These are phyloP conservation scores for Natrix natrix DNA, from an alignment of 2,797 vertebrate genomes.

Conservation along the genomic window DNA sequence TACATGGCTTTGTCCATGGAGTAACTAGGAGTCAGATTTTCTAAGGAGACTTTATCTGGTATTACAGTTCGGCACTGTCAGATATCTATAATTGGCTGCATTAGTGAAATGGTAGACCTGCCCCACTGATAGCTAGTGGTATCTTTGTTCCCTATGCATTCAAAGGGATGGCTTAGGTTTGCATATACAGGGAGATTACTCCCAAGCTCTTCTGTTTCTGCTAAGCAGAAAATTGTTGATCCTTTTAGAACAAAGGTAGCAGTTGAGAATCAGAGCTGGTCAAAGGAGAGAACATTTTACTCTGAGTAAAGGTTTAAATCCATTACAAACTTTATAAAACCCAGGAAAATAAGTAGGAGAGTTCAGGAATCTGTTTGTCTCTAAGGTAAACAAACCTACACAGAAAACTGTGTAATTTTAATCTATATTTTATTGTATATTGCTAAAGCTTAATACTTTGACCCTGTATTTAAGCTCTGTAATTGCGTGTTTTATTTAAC, in stretches of 20 bases:
- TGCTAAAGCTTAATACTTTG: not conserved
- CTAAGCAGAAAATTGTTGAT: not conserved
- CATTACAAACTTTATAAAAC: not conserved
- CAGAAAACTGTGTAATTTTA: not conserved
- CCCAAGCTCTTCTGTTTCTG: not conserved
- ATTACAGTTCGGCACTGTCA: not conserved
- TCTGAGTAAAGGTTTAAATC: not conserved
- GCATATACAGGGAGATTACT: not conserved
- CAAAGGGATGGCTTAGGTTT: not conserved
- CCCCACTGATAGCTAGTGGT: not conserved
- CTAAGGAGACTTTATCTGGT: not conserved
- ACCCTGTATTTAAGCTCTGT: not conserved
- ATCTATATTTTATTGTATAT: not conserved
- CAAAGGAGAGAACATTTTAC: not conserved
- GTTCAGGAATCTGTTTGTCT: not conserved
- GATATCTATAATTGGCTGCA: not conserved
- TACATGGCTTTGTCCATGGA: not conserved
- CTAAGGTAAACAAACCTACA: not conserved
- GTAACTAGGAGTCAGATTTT: not conserved
- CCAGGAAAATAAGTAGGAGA: not conserved
- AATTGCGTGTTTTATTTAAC: not conserved
- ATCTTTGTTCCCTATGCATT: not conserved
- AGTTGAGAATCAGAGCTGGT: not conserved
- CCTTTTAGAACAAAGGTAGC: not conserved
- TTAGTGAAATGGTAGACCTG: not conserved